These are phyloP conservation scores for Exocentrus adspersus DNA, from an alignment of 2,888 invertebrate genomes.

Conservation along the genomic window DNA sequence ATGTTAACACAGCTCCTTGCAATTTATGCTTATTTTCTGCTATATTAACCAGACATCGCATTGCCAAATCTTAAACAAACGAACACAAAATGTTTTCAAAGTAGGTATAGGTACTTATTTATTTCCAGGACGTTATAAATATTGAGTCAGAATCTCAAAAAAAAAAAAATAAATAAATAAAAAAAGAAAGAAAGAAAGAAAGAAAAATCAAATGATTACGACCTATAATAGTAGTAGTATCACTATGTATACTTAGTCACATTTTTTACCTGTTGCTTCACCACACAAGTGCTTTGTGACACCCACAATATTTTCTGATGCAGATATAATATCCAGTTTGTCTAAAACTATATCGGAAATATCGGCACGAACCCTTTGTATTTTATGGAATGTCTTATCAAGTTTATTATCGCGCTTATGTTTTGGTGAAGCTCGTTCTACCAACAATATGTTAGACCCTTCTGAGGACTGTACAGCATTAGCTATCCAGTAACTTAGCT, in stretches of 20 bases:
- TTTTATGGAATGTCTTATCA: constrained; percentile 61
- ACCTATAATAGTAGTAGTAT: no score
- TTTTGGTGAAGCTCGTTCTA: constrained; percentile 84
- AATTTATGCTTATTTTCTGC: constrained; percentile 60
- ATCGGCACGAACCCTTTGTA: constrained; percentile 80
- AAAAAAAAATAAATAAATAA: no score
- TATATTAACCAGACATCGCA: constrained; percentile 72
- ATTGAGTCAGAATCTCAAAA: no score
- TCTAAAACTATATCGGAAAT: constrained; percentile 80
- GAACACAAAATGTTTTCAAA: no score
- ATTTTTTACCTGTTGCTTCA: constrained; percentile 84
- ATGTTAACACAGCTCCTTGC: constrained; percentile 77
- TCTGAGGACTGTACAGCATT: constrained; percentile 66
- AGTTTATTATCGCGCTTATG: constrained; percentile 64
- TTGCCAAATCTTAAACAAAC: constrained; percentile 71
- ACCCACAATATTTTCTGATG: constrained; percentile 70
- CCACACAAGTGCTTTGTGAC: constrained; percentile 92
- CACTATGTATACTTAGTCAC: no score
- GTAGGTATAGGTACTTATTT: no score
- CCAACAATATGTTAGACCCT: constrained; percentile 71
- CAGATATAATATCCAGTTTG: constrained; percentile 65
- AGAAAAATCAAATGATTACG: no score
- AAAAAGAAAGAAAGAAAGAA: no score
- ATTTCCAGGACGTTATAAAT: no score
- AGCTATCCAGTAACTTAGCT: constrained; percentile 81